phyloP scores from a whole-genome alignment of 1,140 invertebrate genomes.

The Neodiprion fabricii region DNA sequence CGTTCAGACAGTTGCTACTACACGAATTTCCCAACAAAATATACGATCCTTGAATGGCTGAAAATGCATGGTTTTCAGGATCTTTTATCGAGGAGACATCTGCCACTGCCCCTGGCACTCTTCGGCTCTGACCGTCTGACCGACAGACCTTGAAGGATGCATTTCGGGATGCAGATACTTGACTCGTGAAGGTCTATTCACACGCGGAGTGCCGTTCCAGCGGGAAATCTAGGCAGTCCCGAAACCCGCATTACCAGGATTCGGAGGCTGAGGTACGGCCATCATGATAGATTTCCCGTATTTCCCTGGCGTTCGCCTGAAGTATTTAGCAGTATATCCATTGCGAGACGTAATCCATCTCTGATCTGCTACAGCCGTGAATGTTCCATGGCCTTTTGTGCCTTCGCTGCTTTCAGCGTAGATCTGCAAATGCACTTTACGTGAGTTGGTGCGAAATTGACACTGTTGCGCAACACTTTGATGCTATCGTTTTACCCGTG shows the following conservation, averaged over 20 bases:
- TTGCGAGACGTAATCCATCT: background rate
- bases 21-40: no score
- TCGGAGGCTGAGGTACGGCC: background rate
- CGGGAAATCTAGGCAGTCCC: background rate
- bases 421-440: background rate
- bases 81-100: no score
- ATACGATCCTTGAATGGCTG: no score
- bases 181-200: background rate
- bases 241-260: background rate
- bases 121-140: background rate
- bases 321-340: background rate
- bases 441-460: no score
- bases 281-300: background rate
- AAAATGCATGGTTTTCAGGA: no score
- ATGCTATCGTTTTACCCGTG: background rate
- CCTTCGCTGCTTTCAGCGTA: background rate
- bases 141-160: background rate
- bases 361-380: background rate
- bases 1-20: no score
- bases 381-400: background rate
- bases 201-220: background rate
- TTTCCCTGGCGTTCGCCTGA: background rate
- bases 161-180: background rate
- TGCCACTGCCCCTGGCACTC: background rate
- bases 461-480: background rate